These are phyloP conservation scores for Acleris cristana DNA, from an alignment of 2,888 invertebrate species.

Conservation along the genomic window DNA sequence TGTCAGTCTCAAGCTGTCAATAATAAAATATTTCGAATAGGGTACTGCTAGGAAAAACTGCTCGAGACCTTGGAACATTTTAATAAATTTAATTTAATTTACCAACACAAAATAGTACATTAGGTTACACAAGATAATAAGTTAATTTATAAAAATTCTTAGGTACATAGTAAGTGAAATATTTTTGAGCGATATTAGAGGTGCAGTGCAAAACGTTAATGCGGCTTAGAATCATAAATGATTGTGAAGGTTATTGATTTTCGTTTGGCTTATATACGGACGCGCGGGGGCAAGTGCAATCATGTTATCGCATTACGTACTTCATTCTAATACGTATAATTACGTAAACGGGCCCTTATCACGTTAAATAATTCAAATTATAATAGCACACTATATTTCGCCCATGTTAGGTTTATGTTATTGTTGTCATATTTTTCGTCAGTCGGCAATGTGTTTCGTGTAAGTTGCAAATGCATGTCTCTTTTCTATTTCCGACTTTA, in stretches of 20 bases:
- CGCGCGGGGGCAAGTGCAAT: constrained; percentile 11
- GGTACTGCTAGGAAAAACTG: background rate
- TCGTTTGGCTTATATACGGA: constrained; percentile 23
- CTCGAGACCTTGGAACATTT: background rate
- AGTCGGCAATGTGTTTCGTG: too few relatives aligned
- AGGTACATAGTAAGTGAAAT: background rate
- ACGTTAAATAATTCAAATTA: background rate
- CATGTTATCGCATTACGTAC: constrained; percentile 14
- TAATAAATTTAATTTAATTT: too few relatives aligned
- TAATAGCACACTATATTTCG: background rate
- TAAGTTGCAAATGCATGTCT: too few relatives aligned
- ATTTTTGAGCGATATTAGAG: constrained; percentile 9
- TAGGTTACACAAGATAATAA: too few relatives aligned
- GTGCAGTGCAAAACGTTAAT: constrained; percentile 15
- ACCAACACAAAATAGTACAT: too few relatives aligned
- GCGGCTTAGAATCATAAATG: background rate
- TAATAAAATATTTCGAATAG: background rate
- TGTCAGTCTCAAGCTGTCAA: constrained; percentile 1
- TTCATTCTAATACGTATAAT: background rate
- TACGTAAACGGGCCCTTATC: too few relatives aligned
- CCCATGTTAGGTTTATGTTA: too few relatives aligned
- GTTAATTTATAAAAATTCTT: too few relatives aligned
- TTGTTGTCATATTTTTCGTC: too few relatives aligned
- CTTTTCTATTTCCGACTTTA: too few relatives aligned
- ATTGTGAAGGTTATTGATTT: constrained; percentile 9